phyloP scores from a whole-genome alignment of 1,140 invertebrate genomes.

The Musca domestica region DNA sequence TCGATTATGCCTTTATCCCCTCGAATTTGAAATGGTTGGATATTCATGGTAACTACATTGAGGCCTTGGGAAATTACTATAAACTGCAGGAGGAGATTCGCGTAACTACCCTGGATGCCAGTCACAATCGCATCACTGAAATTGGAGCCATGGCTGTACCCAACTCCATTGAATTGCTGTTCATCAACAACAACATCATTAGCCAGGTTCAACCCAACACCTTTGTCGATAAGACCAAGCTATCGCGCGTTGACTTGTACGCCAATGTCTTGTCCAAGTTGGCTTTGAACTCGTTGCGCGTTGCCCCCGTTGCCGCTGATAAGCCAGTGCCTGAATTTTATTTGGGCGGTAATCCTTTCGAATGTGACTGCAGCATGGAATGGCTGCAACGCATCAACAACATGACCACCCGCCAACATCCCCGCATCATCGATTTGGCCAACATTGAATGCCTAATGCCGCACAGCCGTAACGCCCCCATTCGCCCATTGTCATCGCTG shows the following conservation, averaged over 20 bases:
- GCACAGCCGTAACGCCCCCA: constrained; percentile 70
- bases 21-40: constrained; percentile 77
- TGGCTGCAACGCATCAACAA: constrained; percentile 82
- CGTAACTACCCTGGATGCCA: constrained; percentile 73
- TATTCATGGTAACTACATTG: constrained; percentile 76
- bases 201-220: constrained; percentile 72
- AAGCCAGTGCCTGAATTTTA: constrained; percentile 77
- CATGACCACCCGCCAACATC: constrained; percentile 69
- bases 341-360: constrained; percentile 83
- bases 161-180: constrained; percentile 74
- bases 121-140: constrained; percentile 73
- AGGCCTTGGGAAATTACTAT: constrained; percentile 71
- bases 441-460: constrained; percentile 79
- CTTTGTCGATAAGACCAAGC: constrained; percentile 74
- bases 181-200: constrained; percentile 82
- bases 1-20: constrained; percentile 79
- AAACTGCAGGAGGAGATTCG: constrained; percentile 62
- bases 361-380: constrained; percentile 84
- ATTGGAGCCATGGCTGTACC: constrained; percentile 71
- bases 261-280: constrained; percentile 77
- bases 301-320: constrained; percentile 62
- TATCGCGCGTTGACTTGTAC: constrained; percentile 79
- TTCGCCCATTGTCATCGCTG: constrained; percentile 69
- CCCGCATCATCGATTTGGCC: constrained; percentile 76
- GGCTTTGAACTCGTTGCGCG: constrained; percentile 73